Base-by-base conservation (phyloP, 2,888 invertebrate species). In the Agriotes lineatus region DNA sequence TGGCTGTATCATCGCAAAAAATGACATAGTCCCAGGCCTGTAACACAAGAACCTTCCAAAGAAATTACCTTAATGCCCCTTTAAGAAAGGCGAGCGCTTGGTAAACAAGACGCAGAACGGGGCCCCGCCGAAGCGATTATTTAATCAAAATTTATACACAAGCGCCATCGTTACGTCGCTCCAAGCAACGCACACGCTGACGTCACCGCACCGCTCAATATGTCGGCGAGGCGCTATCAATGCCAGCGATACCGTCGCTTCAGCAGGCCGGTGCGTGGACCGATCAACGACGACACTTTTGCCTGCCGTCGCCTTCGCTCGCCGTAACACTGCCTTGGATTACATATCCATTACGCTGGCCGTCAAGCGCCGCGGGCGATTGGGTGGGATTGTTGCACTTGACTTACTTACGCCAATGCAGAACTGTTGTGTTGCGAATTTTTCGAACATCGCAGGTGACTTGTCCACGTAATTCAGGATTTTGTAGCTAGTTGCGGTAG, bases 141-240 rank as follows among this genome's bases (percentile, higher is more conserved):
- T 56, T 56, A 56, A 56, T 56, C 56, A 56, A 39, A 14, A 56
- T 56, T 56, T 56, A 58, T 57, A 61, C 52, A 57, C 25, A 60
- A 71, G 71, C 65, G 71, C 68, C 71, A 71, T 65, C 65, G 54
- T 59, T 62, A 58, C 61, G 67, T 69, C 59, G 64, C 64, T 57
- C 45, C 25, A 18, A 63, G 71, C 66, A 67, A 59, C 60, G 45
- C 60, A 58, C 67, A 59, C 61, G 25, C 54, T 72, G 68, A 70
- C 70, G 68, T 72, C 69, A 68, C 59, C 58, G 57, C 10, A 22
- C 54, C 68, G 74, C 58, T 72, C 72, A 67, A 74, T 74, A 74
- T 70, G 69, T 71, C 64, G 63, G 71, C 70, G 56, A 71, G 68
- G 58, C 69, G 56, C 66, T 67, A 71, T 73, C 73, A 71, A 71